Evolutionary conservation across 2,113 vertebrate genomes (phyloP).

Genomic region (Hassar affinis): DNA sequence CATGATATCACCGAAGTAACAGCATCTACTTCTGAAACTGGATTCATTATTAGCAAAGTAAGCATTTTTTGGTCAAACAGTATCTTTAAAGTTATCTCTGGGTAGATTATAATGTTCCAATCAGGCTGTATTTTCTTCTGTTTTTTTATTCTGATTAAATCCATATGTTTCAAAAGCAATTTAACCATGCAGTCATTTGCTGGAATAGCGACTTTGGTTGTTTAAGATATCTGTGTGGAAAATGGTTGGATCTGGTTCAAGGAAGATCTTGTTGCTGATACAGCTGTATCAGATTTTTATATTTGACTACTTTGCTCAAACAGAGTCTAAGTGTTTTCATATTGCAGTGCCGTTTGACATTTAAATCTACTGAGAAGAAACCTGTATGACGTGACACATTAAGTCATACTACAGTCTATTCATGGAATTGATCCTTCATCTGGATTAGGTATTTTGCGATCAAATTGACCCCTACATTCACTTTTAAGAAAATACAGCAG

Average conservation of each 20-base stretch:
- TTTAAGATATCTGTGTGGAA: constrained; percentile 8
- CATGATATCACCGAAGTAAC: not conserved
- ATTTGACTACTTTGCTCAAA: not conserved
- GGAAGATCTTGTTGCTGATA: constrained; percentile 27
- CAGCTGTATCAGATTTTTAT: constrained; percentile 4
- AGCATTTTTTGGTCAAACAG: not conserved
- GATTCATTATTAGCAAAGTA: constrained; percentile 10
- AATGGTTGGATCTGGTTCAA: constrained; percentile 13
- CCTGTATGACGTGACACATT: not conserved
- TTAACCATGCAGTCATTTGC: constrained; percentile 1
- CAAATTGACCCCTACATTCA: not conserved
- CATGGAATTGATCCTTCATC: not conserved
- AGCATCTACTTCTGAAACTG: constrained; percentile 1
- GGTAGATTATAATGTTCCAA: constrained; percentile 4
- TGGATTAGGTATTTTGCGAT: not conserved
- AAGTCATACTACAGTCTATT: too few species aligned
- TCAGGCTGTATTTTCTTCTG: not conserved
- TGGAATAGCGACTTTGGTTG: constrained; percentile 11
- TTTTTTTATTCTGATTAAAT: constrained; percentile 25
- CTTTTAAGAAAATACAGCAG: not conserved
- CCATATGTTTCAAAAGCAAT: constrained; percentile 14
- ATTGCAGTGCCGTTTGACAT: not conserved
- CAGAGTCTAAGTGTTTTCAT: constrained; percentile 8
- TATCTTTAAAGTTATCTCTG: constrained; percentile 22
- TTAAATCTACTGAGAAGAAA: not conserved